Conservation (phyloP, 2,797 vertebrate species). For the Novumbra hubbsi region DNA sequence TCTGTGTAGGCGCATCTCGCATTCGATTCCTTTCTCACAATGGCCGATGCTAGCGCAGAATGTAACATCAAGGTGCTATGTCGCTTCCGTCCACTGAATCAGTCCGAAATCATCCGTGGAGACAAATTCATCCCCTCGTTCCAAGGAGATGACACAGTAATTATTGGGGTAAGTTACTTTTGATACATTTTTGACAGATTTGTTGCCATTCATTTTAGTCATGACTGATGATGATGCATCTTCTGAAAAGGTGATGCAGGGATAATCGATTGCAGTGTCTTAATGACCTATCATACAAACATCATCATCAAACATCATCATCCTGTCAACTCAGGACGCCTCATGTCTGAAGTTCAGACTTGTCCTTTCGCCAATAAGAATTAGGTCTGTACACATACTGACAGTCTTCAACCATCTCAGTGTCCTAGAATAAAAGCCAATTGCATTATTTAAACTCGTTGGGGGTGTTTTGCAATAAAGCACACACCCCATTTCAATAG, state of each 20-base stretch:
- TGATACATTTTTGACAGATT: background rate
- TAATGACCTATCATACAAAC: background rate
- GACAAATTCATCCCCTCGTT: slow-evolving; percentile 92
- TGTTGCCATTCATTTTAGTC: slow-evolving; percentile 21
- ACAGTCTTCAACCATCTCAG: background rate
- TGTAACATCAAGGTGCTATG: slow-evolving; percentile 97
- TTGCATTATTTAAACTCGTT: background rate
- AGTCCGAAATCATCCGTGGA: slow-evolving; percentile 86
- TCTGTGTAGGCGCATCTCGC: background rate
- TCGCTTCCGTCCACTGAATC: slow-evolving; percentile 90
- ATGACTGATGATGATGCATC: slow-evolving; percentile 10
- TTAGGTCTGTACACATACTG: background rate
- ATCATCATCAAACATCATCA: background rate
- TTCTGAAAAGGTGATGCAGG: slow-evolving; percentile 20
- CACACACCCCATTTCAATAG: too few relatives aligned
- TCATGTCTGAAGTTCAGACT: background rate
- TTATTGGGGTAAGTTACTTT: slow-evolving; percentile 83
- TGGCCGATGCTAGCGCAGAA: slow-evolving; percentile 86
- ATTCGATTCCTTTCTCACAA: slow-evolving; percentile 54
- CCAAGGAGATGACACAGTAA: slow-evolving; percentile 87
- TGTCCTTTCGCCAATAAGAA: background rate
- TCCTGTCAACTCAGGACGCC: background rate
- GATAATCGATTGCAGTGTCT: slow-evolving; percentile 4
- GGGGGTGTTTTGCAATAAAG: background rate
- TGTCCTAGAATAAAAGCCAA: background rate